Conservation (phyloP, 2,888 invertebrate genomes). For the Platynereis dumerilii region DNA sequence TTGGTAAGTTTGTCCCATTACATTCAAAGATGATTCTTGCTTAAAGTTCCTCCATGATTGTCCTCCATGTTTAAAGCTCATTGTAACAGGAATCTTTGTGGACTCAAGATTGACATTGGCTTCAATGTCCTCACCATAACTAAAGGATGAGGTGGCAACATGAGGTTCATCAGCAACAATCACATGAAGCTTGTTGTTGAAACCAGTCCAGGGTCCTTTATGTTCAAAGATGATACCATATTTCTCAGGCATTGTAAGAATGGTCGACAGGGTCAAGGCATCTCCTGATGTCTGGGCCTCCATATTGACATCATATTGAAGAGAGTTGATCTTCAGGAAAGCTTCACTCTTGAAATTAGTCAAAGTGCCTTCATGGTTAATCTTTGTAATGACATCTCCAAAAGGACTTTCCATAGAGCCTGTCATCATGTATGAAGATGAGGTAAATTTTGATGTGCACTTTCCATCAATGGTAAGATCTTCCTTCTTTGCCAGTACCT, state of each 20-base stretch:
- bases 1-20: too few relatives aligned
- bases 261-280: not conserved
- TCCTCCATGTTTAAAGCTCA: conserved; percentile 13
- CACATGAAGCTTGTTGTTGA: not conserved
- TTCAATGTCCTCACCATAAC: conserved; percentile 2
- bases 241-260: not conserved
- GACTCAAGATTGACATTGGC: not conserved
- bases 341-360: conserved; percentile 17
- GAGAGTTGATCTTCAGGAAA: not conserved
- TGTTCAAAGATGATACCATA: conserved; percentile 7
- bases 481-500: too few relatives aligned
- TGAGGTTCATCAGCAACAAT: conserved; percentile 4
- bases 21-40: conserved; percentile 4
- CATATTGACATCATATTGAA: conserved; percentile 1
- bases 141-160: conserved; percentile 3
- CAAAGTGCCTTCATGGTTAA: conserved; percentile 21
- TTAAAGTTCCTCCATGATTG: conserved; percentile 11
- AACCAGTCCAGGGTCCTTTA: not conserved
- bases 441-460: too few relatives aligned
- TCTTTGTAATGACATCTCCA: too few relatives aligned
- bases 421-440: too few relatives aligned
- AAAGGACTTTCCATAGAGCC: too few relatives aligned
- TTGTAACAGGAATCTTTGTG: not conserved
- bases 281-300: not conserved
- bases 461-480: too few relatives aligned